These are phyloP conservation scores for Pelvicachromis taeniatus DNA, from an alignment of 2,113 vertebrate species.

Conservation along the genomic window DNA sequence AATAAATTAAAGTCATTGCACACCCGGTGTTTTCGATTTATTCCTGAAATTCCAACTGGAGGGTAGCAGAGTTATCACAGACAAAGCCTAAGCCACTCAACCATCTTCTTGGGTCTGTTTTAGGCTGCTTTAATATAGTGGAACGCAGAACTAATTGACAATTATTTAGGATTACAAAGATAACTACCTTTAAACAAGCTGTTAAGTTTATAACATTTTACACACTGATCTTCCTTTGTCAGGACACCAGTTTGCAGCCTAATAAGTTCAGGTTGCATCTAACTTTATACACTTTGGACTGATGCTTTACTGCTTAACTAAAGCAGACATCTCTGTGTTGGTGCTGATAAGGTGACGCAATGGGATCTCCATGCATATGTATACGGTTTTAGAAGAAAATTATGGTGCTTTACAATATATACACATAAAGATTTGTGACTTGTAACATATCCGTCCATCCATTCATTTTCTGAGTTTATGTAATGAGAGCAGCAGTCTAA, in stretches of 20 bases:
- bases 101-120: background rate
- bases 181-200: too few relatives aligned
- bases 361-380: background rate
- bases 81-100: slow-evolving; percentile 4
- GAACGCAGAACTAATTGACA: too few relatives aligned
- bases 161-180: too few relatives aligned
- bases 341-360: too few relatives aligned
- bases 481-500: background rate
- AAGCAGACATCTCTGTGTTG: background rate
- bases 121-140: background rate
- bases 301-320: background rate
- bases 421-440: background rate
- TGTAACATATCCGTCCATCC: background rate
- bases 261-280: background rate
- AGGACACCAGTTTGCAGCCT: background rate
- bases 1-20: background rate
- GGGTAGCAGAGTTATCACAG: slow-evolving; percentile 4
- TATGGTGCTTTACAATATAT: background rate
- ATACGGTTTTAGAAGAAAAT: background rate
- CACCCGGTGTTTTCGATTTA: background rate
- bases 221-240: background rate
- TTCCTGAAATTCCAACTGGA: background rate
- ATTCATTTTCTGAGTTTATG: background rate
- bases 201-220: background rate
- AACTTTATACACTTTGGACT: background rate